These are phyloP conservation scores for Chelon labrosus DNA, from an alignment of 2,797 vertebrate species.

Conservation along the genomic window DNA sequence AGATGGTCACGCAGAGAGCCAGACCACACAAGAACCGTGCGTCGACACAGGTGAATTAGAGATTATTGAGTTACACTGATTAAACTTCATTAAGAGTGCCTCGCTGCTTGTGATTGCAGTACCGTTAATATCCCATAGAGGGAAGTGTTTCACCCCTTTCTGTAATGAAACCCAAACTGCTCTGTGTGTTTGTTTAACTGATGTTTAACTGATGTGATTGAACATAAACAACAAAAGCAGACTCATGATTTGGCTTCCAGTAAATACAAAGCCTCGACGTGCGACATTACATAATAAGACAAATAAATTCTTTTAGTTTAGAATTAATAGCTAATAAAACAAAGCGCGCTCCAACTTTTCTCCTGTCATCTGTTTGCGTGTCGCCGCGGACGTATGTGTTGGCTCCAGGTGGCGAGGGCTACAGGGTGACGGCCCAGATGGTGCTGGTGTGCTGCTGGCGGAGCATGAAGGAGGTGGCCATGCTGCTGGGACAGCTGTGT, in stretches of 20 bases:
- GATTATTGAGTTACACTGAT: neutral
- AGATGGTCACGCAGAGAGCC: conserved; percentile 52
- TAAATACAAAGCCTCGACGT: neutral
- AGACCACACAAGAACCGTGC: conserved; percentile 30
- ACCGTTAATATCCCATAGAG: conserved; percentile 55
- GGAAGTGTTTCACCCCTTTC: conserved; percentile 67
- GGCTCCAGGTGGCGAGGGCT: conserved; percentile 76
- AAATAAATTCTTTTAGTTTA: neutral
- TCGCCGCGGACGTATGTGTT: conserved; percentile 32
- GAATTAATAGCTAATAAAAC: neutral
- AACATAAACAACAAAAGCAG: conserved; percentile 9
- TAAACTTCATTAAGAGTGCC: neutral
- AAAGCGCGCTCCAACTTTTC: conserved; percentile 21
- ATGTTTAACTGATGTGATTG: neutral
- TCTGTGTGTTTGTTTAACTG: neutral
- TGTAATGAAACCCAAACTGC: neutral
- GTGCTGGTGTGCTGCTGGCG: conserved; percentile 98
- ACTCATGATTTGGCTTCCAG: neutral
- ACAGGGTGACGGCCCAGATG: conserved; percentile 96
- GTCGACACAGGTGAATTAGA: conserved; percentile 58
- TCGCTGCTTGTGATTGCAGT: conserved; percentile 36
- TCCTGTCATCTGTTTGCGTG: neutral
- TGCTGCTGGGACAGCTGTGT: conserved; percentile 93
- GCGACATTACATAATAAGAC: conserved; percentile 20
- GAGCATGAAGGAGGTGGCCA: conserved; percentile 97